A percentile compares a stretch with the other conserved stretches of the same genome.
Evolutionary conservation across 2,888 invertebrate genomes (phyloP).

Genomic region (Oxystoma pomonae): DNA sequence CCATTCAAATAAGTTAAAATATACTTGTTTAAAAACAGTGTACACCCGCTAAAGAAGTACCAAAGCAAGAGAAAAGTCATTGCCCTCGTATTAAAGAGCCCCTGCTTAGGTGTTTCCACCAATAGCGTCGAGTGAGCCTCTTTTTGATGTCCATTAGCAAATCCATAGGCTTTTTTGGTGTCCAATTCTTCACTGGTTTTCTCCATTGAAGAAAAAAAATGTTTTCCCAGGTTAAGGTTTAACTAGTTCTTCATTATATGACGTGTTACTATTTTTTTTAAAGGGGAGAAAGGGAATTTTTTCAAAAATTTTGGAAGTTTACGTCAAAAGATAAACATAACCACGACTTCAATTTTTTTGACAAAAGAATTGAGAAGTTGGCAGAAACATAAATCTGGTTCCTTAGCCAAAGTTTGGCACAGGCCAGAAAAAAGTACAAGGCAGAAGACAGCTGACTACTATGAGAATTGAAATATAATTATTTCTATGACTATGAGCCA

Average conservation of each 20-base stretch:
- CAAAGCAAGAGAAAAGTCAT: slow-evolving; percentile 61
- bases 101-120: slow-evolving; percentile 34
- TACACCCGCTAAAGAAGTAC: slow-evolving; percentile 76
- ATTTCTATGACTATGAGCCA: too few relatives aligned
- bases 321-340: background rate
- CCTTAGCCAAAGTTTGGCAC: too few relatives aligned
- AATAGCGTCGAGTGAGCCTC: slow-evolving; percentile 11
- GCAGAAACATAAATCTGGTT: too few relatives aligned
- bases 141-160: slow-evolving; percentile 23
- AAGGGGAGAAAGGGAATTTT: background rate
- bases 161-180: background rate
- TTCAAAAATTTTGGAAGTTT: background rate
- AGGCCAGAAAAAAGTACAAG: too few relatives aligned
- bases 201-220: too few relatives aligned
- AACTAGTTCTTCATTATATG: background rate
- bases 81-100: slow-evolving; percentile 57
- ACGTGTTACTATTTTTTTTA: background rate
- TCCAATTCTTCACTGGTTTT: background rate
- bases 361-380: background rate
- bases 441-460: too few relatives aligned
- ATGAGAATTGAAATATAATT: too few relatives aligned
- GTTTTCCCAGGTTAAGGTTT: too few relatives aligned
- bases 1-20: slow-evolving; percentile 68
- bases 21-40: slow-evolving; percentile 73
- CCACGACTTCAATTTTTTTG: background rate